Percentiles rank a stretch among this genome's conserved stretches.
These are phyloP conservation scores for Telmatochromis sp. DNA, from an alignment of 2,113 vertebrate genomes.

Conservation along the genomic window DNA sequence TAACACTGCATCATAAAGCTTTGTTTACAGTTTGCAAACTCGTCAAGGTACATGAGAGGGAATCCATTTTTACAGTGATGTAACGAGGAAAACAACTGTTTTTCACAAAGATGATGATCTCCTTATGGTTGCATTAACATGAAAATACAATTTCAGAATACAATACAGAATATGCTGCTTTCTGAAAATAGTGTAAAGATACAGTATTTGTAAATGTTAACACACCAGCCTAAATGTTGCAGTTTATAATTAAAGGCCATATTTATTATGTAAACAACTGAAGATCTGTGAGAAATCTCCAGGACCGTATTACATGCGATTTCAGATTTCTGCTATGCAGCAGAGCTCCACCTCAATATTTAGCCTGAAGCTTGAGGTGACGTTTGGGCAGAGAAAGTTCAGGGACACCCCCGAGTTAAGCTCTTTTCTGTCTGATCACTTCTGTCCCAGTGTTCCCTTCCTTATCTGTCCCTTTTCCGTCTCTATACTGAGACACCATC, in stretches of 20 bases:
- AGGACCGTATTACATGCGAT: not conserved
- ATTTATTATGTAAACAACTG: not conserved
- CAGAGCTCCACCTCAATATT: not conserved
- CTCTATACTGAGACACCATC: not conserved
- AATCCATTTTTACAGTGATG: not conserved
- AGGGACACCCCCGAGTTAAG: not conserved
- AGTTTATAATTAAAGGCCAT: not conserved
- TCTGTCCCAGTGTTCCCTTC: not conserved
- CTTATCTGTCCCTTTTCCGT: not conserved
- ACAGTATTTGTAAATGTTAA: not conserved
- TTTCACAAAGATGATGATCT: not conserved
- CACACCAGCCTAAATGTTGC: not conserved
- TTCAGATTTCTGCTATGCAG: not conserved
- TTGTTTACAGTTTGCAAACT: not conserved
- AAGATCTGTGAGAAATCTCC: not conserved
- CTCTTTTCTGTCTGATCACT: not conserved
- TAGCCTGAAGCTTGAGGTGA: not conserved
- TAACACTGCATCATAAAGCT: not conserved
- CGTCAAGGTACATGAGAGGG: not conserved
- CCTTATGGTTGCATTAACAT: not conserved
- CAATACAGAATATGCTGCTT: not conserved
- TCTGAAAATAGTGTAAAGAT: not conserved
- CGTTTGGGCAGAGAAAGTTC: not conserved
- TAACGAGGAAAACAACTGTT: fast-evolving
- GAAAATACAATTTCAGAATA: not conserved